A percentile compares a stretch with the other conserved stretches of the same genome.
Conservation (phyloP, 2,888 invertebrate genomes). For the Catocala nupta region DNA sequence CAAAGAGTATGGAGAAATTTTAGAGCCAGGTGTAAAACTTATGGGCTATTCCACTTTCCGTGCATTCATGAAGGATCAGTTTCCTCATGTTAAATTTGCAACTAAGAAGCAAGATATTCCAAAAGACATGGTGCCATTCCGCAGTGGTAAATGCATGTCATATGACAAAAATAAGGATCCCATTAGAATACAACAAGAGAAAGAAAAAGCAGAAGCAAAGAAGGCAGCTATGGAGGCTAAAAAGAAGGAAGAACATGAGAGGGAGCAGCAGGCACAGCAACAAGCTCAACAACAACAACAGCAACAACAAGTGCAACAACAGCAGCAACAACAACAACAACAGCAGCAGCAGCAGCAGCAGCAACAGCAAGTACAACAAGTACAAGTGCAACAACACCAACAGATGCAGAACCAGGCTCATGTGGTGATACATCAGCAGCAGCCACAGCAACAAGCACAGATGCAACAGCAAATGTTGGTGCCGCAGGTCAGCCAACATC, state of each 20-base stretch:
- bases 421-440: constrained; percentile 79
- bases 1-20: constrained; percentile 90
- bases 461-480: constrained; percentile 84
- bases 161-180: constrained; percentile 86
- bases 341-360: constrained; percentile 78
- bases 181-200: constrained; percentile 81
- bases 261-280: constrained; percentile 77
- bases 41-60: constrained; percentile 94
- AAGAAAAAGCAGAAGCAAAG: constrained; percentile 83
- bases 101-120: constrained; percentile 86
- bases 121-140: constrained; percentile 83
- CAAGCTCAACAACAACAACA: constrained; percentile 73
- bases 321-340: constrained; percentile 73
- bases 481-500: constrained; percentile 84
- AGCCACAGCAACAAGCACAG: constrained; percentile 70
- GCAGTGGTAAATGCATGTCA: constrained; percentile 85
- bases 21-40: constrained; percentile 90
- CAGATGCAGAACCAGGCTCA: constrained; percentile 79
- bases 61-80: constrained; percentile 93
- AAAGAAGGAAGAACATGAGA: constrained; percentile 82
- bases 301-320: constrained; percentile 42
- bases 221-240: constrained; percentile 84
- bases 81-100: constrained; percentile 92
- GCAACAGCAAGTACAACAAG: constrained; percentile 79
- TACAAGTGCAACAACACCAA: constrained; percentile 79